Percentiles rank a stretch among this genome's conserved stretches.
Evolutionary conservation across 2,888 invertebrate genomes (phyloP).

Genomic region (Leuctra nigra): DNA sequence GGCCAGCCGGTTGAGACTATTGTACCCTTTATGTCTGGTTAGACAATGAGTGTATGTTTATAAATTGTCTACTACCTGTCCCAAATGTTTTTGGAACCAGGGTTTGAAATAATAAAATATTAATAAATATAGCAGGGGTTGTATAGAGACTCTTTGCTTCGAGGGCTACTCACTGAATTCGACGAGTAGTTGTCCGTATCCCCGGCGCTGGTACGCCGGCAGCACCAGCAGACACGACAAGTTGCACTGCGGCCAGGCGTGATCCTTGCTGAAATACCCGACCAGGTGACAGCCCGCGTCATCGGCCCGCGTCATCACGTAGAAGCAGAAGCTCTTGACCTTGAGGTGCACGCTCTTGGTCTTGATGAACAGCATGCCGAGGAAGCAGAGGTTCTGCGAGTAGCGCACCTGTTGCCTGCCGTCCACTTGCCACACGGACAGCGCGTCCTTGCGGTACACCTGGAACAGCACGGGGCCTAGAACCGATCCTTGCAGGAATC

Average conservation of each 20-base stretch:
- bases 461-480: too few relatives aligned
- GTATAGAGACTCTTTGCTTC: too few relatives aligned
- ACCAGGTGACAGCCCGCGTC: slow-evolving; percentile 88
- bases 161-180: slow-evolving; percentile 95
- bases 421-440: slow-evolving; percentile 94
- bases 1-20: too few relatives aligned
- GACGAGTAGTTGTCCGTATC: slow-evolving; percentile 94
- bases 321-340: slow-evolving; percentile 97
- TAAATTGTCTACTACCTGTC: too few relatives aligned
- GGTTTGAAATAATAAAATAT: too few relatives aligned
- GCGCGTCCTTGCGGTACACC: slow-evolving; percentile 72
- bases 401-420: slow-evolving; percentile 89
- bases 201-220: slow-evolving; percentile 94
- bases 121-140: too few relatives aligned
- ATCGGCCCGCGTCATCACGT: slow-evolving; percentile 94
- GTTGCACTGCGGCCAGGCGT: slow-evolving; percentile 97
- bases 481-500: too few relatives aligned
- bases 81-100: too few relatives aligned
- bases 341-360: slow-evolving; percentile 98
- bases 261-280: slow-evolving; percentile 98
- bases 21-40: too few relatives aligned
- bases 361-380: slow-evolving; percentile 94
- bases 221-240: slow-evolving; percentile 96
- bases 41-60: too few relatives aligned
- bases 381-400: slow-evolving; percentile 92